These are phyloP conservation scores for Buphagus erythrorhynchus DNA, from an alignment of 2,797 vertebrate genomes.

Conservation along the genomic window DNA sequence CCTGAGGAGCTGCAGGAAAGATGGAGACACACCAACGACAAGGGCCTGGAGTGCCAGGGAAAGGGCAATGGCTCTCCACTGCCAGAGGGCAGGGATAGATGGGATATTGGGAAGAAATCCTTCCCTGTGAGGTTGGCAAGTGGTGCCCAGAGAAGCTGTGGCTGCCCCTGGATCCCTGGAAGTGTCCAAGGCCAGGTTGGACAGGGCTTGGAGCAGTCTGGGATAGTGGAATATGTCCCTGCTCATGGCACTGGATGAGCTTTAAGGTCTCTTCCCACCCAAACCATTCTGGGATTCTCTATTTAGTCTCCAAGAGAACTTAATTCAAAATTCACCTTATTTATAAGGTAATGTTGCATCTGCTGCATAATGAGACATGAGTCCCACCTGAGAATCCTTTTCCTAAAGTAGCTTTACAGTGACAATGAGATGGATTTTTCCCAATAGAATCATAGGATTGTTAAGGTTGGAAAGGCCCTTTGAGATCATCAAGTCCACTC, in stretches of 20 bases:
- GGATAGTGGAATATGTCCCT: background rate
- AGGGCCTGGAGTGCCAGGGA: fast-evolving
- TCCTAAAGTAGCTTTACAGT: background rate
- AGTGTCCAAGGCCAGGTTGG: background rate
- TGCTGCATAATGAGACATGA: fast-evolving
- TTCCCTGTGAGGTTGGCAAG: background rate
- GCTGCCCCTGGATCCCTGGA: background rate
- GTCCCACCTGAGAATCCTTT: background rate
- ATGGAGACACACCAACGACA: fast-evolving
- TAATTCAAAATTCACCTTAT: fast-evolving
- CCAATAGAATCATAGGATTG: fast-evolving
- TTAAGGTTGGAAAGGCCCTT: background rate
- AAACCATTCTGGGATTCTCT: background rate
- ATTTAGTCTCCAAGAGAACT: background rate
- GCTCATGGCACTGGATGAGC: background rate
- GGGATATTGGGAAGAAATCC: background rate
- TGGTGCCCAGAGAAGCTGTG: background rate
- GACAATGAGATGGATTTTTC: background rate
- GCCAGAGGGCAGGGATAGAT: background rate
- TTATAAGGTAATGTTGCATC: no score
- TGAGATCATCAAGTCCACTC: fast-evolving
- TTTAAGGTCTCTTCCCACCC: background rate
- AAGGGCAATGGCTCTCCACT: fast-evolving
- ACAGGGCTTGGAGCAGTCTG: background rate
- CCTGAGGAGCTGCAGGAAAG: background rate